These are phyloP conservation scores for Sitodiplosis mosellana DNA, from an alignment of 1,140 invertebrate genomes.

Conservation along the genomic window DNA sequence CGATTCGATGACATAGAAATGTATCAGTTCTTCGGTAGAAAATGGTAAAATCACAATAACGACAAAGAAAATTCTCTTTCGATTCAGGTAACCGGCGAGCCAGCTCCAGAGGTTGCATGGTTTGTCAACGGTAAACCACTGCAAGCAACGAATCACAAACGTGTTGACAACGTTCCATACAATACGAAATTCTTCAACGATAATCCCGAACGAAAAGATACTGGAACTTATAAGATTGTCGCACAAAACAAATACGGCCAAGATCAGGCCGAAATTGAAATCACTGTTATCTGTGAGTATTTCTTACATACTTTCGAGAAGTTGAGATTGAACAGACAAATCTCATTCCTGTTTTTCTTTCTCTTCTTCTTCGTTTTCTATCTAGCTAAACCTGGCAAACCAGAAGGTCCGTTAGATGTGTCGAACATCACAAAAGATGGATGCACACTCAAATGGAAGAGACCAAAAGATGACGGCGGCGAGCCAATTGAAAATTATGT, in stretches of 20 bases:
- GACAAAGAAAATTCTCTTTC: no score
- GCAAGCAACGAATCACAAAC: constrained; percentile 28
- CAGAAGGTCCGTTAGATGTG: constrained; percentile 90
- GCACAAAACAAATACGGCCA: constrained; percentile 73
- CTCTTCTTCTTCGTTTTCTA: constrained; percentile 5
- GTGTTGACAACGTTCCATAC: constrained; percentile 72
- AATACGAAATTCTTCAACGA: constrained; percentile 70
- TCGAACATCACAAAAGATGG: constrained; percentile 87
- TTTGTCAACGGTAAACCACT: constrained; percentile 38
- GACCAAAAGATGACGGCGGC: constrained; percentile 94
- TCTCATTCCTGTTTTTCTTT: no score
- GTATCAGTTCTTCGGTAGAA: no score
- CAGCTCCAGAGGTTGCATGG: constrained; percentile 68
- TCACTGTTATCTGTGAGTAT: constrained; percentile 69
- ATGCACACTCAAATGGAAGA: constrained; percentile 92
- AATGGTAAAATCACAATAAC: no score
- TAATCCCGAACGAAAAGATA: constrained; percentile 65
- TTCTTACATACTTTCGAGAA: background rate
- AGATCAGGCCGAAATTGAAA: constrained; percentile 78
- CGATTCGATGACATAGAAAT: no score
- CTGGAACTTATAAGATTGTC: constrained; percentile 68
- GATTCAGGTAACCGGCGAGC: no score
- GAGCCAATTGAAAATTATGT: constrained; percentile 86
- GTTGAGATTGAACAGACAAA: no score
- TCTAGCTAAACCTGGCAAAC: constrained; percentile 72